Evolutionary conservation across 2,888 invertebrate species (phyloP).

Genomic region (Dioctria rufipes): DNA sequence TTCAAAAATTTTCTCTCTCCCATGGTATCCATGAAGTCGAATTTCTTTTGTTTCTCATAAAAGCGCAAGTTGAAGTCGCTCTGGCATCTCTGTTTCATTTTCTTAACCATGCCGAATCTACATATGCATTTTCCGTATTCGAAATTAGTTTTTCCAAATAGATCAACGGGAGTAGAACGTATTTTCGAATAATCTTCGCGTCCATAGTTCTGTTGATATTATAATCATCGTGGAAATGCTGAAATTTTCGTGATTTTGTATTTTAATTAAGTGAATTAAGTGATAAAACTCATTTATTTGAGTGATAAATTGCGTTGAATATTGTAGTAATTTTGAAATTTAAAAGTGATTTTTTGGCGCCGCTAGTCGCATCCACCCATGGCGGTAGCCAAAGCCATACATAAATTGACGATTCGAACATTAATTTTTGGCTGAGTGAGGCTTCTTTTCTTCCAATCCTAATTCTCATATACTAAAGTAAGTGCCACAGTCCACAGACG

Average conservation of each 20-base stretch:
- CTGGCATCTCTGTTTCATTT: not conserved
- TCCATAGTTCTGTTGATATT: not conserved
- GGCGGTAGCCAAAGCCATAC: too few species aligned
- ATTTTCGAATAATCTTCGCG: slow-evolving; percentile 15
- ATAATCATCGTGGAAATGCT: not conserved
- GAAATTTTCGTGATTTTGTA: not conserved
- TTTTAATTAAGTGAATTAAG: not conserved
- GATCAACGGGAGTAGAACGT: not conserved
- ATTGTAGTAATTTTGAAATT: not conserved
- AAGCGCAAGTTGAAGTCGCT: not conserved
- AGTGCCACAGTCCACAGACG: too few species aligned
- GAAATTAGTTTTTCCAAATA: slow-evolving; percentile 47
- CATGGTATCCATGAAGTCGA: not conserved
- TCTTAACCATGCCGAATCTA: too few species aligned
- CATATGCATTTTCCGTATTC: slow-evolving; percentile 35
- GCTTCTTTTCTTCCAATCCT: too few species aligned
- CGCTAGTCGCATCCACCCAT: not conserved
- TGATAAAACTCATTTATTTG: not conserved
- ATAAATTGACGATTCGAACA: too few species aligned
- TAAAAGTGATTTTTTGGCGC: not conserved
- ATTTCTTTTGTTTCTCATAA: slow-evolving; percentile 18
- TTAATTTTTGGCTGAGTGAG: too few species aligned
- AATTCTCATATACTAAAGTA: too few species aligned
- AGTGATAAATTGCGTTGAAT: slow-evolving; percentile 23
- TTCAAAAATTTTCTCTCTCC: not conserved